A percentile compares a stretch with the other conserved stretches of the same genome.
These are phyloP conservation scores for Caenorhabditis sulstoni DNA, from an alignment of 2,888 invertebrate genomes.

Conservation along the genomic window DNA sequence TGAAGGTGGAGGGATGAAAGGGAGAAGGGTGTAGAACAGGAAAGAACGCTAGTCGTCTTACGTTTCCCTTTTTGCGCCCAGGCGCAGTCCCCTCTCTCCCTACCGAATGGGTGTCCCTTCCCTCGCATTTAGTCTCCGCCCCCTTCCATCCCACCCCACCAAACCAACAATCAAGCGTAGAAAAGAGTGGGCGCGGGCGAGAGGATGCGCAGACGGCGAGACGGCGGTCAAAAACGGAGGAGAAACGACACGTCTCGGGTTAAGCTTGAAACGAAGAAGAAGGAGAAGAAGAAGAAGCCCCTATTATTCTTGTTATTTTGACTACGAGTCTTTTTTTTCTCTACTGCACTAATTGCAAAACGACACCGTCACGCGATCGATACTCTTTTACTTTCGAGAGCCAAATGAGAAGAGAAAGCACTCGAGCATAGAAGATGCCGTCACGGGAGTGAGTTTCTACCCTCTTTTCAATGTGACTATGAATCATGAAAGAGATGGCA, in stretches of 20 bases:
- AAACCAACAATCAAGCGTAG: slow-evolving; percentile 23
- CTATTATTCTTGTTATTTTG: slow-evolving; percentile 1
- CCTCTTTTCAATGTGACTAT: no score
- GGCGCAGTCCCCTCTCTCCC: slow-evolving; percentile 16
- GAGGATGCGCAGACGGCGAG: slow-evolving; percentile 35
- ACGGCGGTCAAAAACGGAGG: slow-evolving; percentile 22
- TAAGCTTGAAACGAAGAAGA: background rate
- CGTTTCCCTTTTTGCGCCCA: slow-evolving; percentile 54
- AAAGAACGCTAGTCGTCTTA: slow-evolving; percentile 39
- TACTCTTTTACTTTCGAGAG: no score
- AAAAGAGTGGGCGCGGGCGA: background rate
- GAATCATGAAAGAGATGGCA: no score
- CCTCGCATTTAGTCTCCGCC: slow-evolving; percentile 30
- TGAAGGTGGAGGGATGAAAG: background rate
- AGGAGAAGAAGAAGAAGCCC: no score
- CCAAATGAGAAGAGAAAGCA: no score
- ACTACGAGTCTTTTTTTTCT: no score
- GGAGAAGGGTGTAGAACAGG: slow-evolving; percentile 11
- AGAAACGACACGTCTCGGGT: background rate
- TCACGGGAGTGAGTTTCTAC: no score
- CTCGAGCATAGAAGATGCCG: no score
- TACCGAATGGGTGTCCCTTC: slow-evolving; percentile 35
- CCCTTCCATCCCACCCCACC: background rate
- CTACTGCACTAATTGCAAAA: no score
- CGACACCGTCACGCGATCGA: no score